Evolutionary conservation across 2,113 vertebrate genomes (phyloP).

Genomic region (Willisornis vidua): DNA sequence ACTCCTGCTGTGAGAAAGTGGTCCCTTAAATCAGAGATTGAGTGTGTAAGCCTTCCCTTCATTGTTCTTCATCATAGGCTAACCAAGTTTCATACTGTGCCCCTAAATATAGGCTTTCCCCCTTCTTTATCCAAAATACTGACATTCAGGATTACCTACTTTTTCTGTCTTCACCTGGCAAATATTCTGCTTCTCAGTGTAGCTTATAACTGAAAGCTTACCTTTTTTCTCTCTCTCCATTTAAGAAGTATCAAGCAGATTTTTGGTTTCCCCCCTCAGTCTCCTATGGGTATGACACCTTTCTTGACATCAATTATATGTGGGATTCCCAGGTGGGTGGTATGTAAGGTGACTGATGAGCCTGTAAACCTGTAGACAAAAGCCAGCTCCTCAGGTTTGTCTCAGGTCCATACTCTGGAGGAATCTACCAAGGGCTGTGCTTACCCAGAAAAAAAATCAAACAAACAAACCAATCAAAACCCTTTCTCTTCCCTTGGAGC

Average conservation of each 20-base stretch:
- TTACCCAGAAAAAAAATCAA: background rate
- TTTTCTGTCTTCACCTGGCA: background rate
- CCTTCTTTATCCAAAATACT: background rate
- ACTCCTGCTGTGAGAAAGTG: accelerated
- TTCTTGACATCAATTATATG: background rate
- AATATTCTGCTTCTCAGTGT: background rate
- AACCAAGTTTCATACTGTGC: background rate
- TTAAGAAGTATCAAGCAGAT: background rate
- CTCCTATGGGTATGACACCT: background rate
- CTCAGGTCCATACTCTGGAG: background rate
- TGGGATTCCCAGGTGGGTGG: background rate
- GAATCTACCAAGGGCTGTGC: background rate
- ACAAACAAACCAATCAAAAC: background rate
- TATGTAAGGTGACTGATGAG: background rate
- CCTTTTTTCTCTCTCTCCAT: background rate
- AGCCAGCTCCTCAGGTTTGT: background rate
- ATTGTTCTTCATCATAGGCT: background rate
- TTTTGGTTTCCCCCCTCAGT: background rate
- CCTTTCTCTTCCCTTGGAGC: background rate
- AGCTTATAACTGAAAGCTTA: background rate
- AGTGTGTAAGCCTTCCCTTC: background rate
- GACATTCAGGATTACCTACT: background rate
- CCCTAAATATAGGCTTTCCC: background rate
- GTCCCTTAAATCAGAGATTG: background rate
- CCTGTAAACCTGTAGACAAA: background rate